Evolutionary conservation across 2,888 invertebrate genomes (phyloP).

Genomic region (Cheiracanthium punctorium): DNA sequence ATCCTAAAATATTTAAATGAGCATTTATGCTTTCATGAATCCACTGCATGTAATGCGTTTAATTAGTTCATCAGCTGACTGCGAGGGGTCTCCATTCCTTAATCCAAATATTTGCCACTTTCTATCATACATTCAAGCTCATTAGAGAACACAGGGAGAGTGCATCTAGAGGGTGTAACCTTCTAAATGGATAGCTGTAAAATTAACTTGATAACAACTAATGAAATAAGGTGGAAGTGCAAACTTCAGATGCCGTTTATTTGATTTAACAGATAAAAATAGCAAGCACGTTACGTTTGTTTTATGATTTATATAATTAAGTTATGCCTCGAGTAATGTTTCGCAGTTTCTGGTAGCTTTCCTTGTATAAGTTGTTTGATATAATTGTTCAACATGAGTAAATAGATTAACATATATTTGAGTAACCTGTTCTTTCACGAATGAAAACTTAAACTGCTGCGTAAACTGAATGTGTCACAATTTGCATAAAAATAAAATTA

Average conservation of each 20-base stretch:
- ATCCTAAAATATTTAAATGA: conserved; percentile 15
- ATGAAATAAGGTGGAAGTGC: not conserved
- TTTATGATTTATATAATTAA: too few relatives aligned
- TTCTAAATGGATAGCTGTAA: not conserved
- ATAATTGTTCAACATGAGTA: too few relatives aligned
- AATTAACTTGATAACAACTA: not conserved
- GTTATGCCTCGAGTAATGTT: too few relatives aligned
- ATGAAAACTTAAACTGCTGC: too few relatives aligned
- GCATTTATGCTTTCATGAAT: not conserved
- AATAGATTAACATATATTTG: too few relatives aligned
- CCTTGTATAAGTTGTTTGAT: too few relatives aligned
- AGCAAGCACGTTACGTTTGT: not conserved
- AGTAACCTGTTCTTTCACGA: too few relatives aligned
- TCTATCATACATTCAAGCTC: not conserved
- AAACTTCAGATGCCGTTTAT: not conserved
- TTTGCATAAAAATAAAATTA: too few relatives aligned
- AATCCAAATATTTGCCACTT: conserved; percentile 8
- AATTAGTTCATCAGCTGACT: conserved; percentile 13
- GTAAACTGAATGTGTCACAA: too few relatives aligned
- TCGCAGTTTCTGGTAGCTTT: too few relatives aligned
- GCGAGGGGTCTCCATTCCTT: not conserved
- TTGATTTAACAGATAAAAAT: not conserved
- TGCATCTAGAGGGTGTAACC: too few relatives aligned
- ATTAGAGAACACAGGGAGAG: not conserved
- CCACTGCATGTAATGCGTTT: not conserved